Evolutionary conservation across 2,113 vertebrate species (phyloP), one percentile per base, ranked within the genome.

Genomic region (Gambusia holbrooki): DNA sequence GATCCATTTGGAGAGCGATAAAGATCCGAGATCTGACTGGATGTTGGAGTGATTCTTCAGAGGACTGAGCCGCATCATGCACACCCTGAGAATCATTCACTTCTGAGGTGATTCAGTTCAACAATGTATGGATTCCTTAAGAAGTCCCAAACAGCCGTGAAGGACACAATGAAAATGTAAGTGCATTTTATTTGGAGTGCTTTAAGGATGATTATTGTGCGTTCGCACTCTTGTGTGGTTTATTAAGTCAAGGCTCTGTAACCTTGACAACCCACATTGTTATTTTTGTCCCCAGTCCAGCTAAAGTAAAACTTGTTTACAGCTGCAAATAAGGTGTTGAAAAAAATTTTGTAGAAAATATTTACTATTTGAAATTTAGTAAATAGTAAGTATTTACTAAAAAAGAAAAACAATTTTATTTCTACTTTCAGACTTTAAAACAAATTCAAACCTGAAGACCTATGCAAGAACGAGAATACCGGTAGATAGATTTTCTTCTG

Each of bases 111-210:
- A n/a, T 67, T 27, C 35, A 45, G 42, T 71, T 76, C 12, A 48
- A 54, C 48, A 33, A 84, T 79, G 79, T 78, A 66, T 15, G 5
- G 65, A 14, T 10, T 69, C n/a, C 73, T 14, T 25, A 35, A 69
- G 25, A 73, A 67, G 30, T 62, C 66, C 48, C 28, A 32, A 8
- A 37, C 71, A 62, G 75, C 78, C 37, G 17, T 79, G 10, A 37
- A 62, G 35, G 65, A 66, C 48, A 33, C 60, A 51, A 83, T 71
- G 35, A 65, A n/a, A 76, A 74, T 77, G 82, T 88, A 76, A 86
- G 88, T 84, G 29, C 30, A 48, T 28, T 48, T 61, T 9, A 54
- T 72, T 27, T 74, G 30, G 5, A 51, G 69, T 62, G 3, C 19
- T 25, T 54, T 54, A 54, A 54, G 22, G 51, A 22, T 54, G 2